Evolutionary conservation across 2,888 invertebrate species (phyloP).

Genomic region (Andrena dorsata): DNA sequence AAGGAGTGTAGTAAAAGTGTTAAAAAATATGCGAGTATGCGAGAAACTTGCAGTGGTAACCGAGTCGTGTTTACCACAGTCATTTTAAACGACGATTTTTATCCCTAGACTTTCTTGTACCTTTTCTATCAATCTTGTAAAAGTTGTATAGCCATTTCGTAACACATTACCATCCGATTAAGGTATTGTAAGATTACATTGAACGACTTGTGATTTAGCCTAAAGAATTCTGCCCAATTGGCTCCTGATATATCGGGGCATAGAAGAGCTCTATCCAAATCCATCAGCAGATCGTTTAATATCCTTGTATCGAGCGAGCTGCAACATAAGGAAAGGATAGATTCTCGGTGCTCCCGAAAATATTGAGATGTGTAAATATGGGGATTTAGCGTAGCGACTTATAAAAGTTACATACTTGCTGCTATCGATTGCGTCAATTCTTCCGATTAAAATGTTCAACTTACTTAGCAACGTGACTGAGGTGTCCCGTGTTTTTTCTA

Average conservation of each 20-base stretch:
- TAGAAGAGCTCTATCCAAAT: constrained; percentile 77
- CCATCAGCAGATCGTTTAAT: constrained; percentile 78
- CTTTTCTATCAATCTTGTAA: constrained; percentile 62
- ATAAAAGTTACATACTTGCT: constrained; percentile 61
- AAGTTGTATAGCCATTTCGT: constrained; percentile 73
- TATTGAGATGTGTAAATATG: constrained; percentile 1
- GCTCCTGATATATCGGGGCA: constrained; percentile 78
- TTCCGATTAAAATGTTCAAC: constrained; percentile 72
- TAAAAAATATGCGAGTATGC: constrained; percentile 21
- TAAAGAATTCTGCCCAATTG: constrained; percentile 70
- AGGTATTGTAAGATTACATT: constrained; percentile 63
- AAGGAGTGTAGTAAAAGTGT: constrained; percentile 23
- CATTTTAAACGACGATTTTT: constrained; percentile 27
- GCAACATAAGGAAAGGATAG: constrained; percentile 39
- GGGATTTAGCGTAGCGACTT: not conserved
- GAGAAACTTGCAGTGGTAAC: constrained; percentile 23
- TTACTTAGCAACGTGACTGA: constrained; percentile 55
- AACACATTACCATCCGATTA: constrained; percentile 75
- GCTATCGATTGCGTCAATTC: constrained; percentile 66
- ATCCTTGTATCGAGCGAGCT: constrained; percentile 78
- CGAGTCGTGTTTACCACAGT: constrained; percentile 39
- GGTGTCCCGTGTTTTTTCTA: constrained; percentile 62
- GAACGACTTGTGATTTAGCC: constrained; percentile 59
- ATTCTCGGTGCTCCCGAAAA: constrained; percentile 2
- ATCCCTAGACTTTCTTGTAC: constrained; percentile 12